Evolutionary conservation across 1,140 invertebrate genomes (phyloP).

Genomic region (Drosophila yakuba): DNA sequence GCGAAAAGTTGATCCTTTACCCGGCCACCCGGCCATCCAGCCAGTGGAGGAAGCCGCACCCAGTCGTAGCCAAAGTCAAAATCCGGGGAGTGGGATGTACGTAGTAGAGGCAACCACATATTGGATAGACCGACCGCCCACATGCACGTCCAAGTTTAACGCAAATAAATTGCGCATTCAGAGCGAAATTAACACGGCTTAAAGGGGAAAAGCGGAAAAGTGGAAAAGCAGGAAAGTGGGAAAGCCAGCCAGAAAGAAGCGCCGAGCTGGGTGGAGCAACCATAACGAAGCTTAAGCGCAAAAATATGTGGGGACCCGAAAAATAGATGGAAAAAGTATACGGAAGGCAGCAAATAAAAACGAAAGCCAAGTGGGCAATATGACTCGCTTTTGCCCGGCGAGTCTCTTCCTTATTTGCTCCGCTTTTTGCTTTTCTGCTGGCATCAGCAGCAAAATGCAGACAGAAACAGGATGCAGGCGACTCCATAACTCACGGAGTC

Average conservation of each 20-base stretch:
- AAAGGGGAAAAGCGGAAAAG: conserved; percentile 7
- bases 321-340: conserved; percentile 19
- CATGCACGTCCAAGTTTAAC: conserved; percentile 68
- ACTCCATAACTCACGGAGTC: conserved; percentile 46
- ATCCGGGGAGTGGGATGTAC: conserved; percentile 8
- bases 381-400: conserved; percentile 29
- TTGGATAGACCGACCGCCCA: conserved; percentile 13
- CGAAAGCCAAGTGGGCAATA: conserved; percentile 53
- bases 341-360: conserved; percentile 35
- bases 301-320: conserved; percentile 56
- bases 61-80: conserved; percentile 2
- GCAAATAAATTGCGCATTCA: conserved; percentile 82
- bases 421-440: conserved; percentile 48
- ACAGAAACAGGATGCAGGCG: conserved; percentile 46
- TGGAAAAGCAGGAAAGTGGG: not conserved
- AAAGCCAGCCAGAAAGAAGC: not conserved
- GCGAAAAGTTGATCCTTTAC: conserved; percentile 68
- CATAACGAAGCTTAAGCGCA: conserved; percentile 72
- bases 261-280: conserved; percentile 22
- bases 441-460: conserved; percentile 63
- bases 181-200: conserved; percentile 72
- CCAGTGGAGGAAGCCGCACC: conserved; percentile 15
- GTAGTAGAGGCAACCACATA: not conserved
- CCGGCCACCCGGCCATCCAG: not conserved
- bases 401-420: conserved; percentile 16